A percentile compares a stretch with the other conserved stretches of the same genome.
Evolutionary conservation across 2,888 invertebrate genomes (phyloP).

Genomic region (Sinotaia quadrata): DNA sequence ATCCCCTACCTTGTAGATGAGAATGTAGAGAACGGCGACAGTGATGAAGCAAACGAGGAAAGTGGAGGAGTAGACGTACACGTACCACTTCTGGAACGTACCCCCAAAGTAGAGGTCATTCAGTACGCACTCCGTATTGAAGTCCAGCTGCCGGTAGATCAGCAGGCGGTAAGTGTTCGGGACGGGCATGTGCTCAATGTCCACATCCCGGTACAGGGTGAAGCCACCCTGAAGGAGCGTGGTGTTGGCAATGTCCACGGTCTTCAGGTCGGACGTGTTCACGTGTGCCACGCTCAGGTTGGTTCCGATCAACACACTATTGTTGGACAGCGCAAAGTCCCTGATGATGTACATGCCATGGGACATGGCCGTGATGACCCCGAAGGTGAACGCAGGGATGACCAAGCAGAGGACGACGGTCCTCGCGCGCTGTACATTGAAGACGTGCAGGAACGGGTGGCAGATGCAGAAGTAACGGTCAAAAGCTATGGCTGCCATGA

Average conservation of each 20-base stretch:
- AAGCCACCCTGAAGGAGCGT: not conserved
- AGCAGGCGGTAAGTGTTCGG: not conserved
- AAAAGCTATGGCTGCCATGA: conserved; percentile 65
- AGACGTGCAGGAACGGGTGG: conserved; percentile 63
- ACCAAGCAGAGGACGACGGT: conserved; percentile 45
- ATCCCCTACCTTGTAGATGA: conserved; percentile 50
- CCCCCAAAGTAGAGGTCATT: conserved; percentile 42
- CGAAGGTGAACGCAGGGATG: conserved; percentile 44
- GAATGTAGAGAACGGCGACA: conserved; percentile 59
- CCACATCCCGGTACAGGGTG: not conserved
- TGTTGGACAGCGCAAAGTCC: conserved; percentile 3
- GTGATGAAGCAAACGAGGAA: conserved; percentile 54
- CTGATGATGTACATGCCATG: conserved; percentile 29
- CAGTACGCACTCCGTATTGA: conserved; percentile 37
- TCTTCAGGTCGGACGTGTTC: not conserved
- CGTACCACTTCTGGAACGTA: conserved; percentile 44
- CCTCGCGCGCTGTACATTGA: conserved; percentile 55
- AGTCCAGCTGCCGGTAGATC: not conserved
- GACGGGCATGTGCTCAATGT: not conserved
- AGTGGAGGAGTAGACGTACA: conserved; percentile 50
- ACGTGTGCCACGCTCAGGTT: not conserved
- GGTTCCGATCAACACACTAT: conserved; percentile 9
- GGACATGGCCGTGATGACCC: conserved; percentile 36
- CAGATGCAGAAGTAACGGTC: conserved; percentile 69
- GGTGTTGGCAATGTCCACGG: not conserved